Percentiles rank a stretch among this genome's conserved stretches.
phyloP scores from a whole-genome alignment of 2,113 vertebrate species.

The Nerophis ophidion region DNA sequence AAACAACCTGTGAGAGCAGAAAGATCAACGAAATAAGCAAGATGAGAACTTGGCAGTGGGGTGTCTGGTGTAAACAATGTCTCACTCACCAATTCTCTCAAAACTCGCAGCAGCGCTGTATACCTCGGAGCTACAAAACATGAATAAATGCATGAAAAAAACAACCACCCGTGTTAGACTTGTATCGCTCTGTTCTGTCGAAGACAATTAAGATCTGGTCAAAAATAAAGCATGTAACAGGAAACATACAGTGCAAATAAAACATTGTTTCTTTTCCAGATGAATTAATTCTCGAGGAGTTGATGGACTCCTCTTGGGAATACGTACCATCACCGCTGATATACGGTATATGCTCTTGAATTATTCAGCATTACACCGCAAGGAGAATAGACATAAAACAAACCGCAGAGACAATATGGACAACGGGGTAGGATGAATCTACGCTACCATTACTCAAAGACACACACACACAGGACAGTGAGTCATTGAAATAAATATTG shows the following conservation, averaged over 20 bases:
- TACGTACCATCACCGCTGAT: background rate
- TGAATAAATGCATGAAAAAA: background rate
- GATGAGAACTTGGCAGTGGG: background rate
- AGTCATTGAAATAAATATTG: background rate
- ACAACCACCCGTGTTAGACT: background rate
- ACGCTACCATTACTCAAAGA: background rate
- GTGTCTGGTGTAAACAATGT: background rate
- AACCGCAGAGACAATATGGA: background rate
- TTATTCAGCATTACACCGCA: slow-evolving; percentile 14
- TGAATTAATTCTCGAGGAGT: background rate
- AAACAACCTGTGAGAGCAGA: slow-evolving; percentile 5
- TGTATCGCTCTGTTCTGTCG: background rate
- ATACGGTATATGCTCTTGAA: slow-evolving; percentile 1
- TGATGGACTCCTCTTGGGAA: background rate
- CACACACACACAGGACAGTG: background rate
- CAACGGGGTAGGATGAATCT: background rate
- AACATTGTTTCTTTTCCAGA: background rate
- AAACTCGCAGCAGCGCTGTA: background rate
- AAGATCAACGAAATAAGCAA: slow-evolving; percentile 3
- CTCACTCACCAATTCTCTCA: background rate
- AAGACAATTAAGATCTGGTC: background rate
- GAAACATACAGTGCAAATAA: no score
- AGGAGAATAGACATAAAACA: slow-evolving; percentile 13
- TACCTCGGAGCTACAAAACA: background rate
- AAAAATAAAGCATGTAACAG: background rate